A percentile compares a stretch with the other conserved stretches of the same genome.
These are phyloP conservation scores for Setipinna tenuifilis DNA, from an alignment of 2,797 vertebrate genomes.

Conservation along the genomic window DNA sequence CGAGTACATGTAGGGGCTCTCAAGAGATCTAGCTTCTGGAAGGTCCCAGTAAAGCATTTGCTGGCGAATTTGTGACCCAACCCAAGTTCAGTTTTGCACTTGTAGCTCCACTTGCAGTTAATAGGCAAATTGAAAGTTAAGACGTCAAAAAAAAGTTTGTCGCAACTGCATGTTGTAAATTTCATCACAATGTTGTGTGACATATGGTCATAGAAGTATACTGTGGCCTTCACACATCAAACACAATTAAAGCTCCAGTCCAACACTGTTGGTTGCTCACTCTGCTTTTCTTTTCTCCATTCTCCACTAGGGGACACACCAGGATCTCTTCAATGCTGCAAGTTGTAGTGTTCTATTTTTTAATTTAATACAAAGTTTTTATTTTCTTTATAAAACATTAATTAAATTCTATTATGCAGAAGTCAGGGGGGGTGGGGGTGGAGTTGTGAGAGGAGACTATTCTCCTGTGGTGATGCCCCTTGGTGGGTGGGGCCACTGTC, in stretches of 20 bases:
- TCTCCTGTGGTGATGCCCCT: not conserved
- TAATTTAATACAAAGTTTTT: constrained; percentile 23
- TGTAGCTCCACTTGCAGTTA: too few species aligned
- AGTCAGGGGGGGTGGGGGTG: not conserved
- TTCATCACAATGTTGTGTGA: too few species aligned
- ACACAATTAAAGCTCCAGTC: not conserved
- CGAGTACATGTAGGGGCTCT: too few species aligned
- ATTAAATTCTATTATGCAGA: constrained; percentile 38
- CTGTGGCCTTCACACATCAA: too few species aligned
- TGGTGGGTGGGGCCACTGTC: not conserved
- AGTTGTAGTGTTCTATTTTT: constrained; percentile 39
- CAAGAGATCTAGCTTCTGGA: too few species aligned
- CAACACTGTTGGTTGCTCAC: not conserved
- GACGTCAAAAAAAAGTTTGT: too few species aligned
- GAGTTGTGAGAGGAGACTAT: not conserved
- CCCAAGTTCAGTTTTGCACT: too few species aligned
- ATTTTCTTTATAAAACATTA: constrained; percentile 19
- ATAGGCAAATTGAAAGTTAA: too few species aligned
- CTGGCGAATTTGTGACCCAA: too few species aligned
- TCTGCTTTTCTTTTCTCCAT: not conserved
- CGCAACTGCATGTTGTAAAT: too few species aligned
- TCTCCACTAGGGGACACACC: constrained; percentile 22
- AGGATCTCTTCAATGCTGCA: constrained; percentile 6
- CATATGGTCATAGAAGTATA: too few species aligned
- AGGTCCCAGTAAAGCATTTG: too few species aligned